phyloP scores from a whole-genome alignment of 2,797 vertebrate genomes.

The Aselliscus stoliczkanus region DNA sequence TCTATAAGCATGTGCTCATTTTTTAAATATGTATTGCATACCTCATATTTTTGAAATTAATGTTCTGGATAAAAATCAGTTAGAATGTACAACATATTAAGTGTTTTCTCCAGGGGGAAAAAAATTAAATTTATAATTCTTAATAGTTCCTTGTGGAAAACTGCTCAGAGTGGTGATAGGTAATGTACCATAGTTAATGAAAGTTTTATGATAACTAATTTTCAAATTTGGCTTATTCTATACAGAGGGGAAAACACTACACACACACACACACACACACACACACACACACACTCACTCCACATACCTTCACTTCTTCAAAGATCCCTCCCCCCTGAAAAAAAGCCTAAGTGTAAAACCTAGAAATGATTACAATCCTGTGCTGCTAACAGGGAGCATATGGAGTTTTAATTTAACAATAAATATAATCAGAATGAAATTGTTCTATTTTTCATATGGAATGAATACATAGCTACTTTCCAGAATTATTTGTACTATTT shows the following conservation, averaged over 20 bases:
- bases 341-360: background rate
- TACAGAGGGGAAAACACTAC: background rate
- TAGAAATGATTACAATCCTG: background rate
- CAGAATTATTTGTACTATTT: background rate
- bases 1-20: background rate
- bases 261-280: too few relatives aligned
- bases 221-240: background rate
- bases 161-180: background rate
- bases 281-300: too few relatives aligned
- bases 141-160: slow-evolving; percentile 12
- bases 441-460: background rate
- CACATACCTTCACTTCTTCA: background rate
- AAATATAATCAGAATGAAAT: background rate
- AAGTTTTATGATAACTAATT: background rate
- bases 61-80: slow-evolving; percentile 7
- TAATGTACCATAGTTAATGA: background rate
- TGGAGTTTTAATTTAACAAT: background rate
- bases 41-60: background rate
- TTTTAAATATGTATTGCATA: background rate
- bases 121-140: background rate
- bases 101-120: background rate
- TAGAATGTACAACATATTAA: background rate
- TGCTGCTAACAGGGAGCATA: background rate
- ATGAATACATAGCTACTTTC: background rate
- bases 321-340: background rate